Evolutionary conservation across 2,797 vertebrate species (phyloP).

Genomic region (Coluber constrictor): DNA sequence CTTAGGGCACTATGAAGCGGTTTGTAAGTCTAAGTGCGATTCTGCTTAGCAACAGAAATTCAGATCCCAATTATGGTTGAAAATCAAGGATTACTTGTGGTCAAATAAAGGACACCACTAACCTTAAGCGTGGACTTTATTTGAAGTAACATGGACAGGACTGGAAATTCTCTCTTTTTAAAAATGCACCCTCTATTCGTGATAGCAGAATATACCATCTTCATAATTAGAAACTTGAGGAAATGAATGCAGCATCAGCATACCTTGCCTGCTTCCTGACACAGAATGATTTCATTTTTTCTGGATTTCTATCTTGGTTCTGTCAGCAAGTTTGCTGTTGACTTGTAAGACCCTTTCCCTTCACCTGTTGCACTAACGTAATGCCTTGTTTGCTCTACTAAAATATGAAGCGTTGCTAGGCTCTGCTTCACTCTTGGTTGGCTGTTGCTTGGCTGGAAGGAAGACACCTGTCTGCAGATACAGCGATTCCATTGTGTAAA

Average conservation of each 20-base stretch:
- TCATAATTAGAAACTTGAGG: constrained; percentile 46
- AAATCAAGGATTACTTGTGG: neutral
- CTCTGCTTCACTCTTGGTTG: neutral
- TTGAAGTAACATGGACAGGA: constrained; percentile 23
- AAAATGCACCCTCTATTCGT: constrained; percentile 52
- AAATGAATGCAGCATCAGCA: neutral
- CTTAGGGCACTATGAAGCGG: neutral
- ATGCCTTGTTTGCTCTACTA: neutral
- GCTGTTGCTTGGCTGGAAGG: neutral
- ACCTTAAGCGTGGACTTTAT: constrained; percentile 34
- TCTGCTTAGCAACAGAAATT: neutral
- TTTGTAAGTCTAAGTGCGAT: neutral
- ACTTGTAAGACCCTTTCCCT: neutral
- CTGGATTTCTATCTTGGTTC: constrained; percentile 37
- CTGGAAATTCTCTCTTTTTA: neutral
- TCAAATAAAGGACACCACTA: constrained; percentile 44
- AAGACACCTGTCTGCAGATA: neutral
- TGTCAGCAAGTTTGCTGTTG: neutral
- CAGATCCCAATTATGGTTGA: neutral
- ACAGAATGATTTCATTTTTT: constrained; percentile 37
- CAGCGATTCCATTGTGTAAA: neutral
- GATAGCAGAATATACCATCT: constrained; percentile 42
- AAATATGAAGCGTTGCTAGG: neutral
- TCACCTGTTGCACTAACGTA: neutral
- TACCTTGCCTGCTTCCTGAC: constrained; percentile 32